Base-by-base conservation (phyloP, 2,113 vertebrate genomes). In the Chaetorhynchus papuensis region DNA sequence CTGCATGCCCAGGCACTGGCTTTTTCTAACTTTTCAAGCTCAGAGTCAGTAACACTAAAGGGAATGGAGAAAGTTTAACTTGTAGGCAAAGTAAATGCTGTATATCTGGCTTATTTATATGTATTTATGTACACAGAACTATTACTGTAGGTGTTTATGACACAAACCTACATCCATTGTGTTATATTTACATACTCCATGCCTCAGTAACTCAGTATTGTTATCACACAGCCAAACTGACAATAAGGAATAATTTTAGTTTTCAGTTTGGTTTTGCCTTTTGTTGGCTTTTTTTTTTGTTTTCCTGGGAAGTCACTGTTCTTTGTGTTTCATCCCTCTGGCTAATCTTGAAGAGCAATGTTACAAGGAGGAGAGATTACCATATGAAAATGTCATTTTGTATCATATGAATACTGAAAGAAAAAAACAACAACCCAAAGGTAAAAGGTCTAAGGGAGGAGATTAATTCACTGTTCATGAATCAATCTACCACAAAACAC, bases 301-400 rank as follows among this genome's bases (percentile, higher is more conserved):
- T 91, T 93, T 64, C 41, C 60, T 85, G 39, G 56, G 65, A 78
- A 92, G 31, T 24, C 57, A 63, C 39, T 77, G 35, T 53, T 85
- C 52, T 65, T 79, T 92, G 65, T 86, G 56, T 69, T 79, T 83
- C 76, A 88, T 94, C 94, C 93, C 89, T 89, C 87, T 95, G 74
- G 65, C 80, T 97, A 92, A 88, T 96, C 88, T 91, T 97, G 97
- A 97, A 97, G 85, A 97, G 82, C 57, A 95, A 70, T 2, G 35
- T 69, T 87, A 94, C 33, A 93, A 94, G 97, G 53, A 95, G 90
- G 69, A 96, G 89, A 97, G 41, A 98, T 97, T 97, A 97, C 90
- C 96, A 95, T 98, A 97, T 87, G 96, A 97, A 98, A 97, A 97
- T 97, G 96, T 93, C 86, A 97, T 96, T 96, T 96, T 80, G 74